Conservation (phyloP, 2,113 vertebrate species). For the Choloepus hoffmanni region DNA sequence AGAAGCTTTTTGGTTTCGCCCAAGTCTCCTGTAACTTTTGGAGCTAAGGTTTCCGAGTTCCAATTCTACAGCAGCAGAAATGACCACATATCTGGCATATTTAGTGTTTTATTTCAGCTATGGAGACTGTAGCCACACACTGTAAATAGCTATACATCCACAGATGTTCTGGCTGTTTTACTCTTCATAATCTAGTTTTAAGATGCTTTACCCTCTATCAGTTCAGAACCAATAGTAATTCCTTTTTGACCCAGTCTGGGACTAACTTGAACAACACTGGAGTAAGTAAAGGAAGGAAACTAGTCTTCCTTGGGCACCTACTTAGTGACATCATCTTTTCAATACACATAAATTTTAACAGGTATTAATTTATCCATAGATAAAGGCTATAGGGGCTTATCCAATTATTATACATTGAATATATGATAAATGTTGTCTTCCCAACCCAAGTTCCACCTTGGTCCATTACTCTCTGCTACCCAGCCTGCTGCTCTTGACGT, state of each 20-base stretch:
- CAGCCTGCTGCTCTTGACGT: background rate
- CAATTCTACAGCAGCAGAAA: background rate
- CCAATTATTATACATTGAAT: background rate
- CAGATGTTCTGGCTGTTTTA: background rate
- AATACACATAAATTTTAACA: background rate
- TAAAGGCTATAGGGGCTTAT: background rate
- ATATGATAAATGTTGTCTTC: background rate
- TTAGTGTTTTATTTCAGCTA: background rate
- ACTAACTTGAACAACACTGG: background rate
- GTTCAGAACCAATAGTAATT: background rate
- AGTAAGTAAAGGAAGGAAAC: background rate
- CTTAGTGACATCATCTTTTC: background rate
- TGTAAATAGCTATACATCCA: background rate
- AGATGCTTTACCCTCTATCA: background rate
- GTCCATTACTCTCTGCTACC: background rate
- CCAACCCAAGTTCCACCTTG: background rate
- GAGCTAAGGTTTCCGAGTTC: background rate
- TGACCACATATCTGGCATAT: background rate
- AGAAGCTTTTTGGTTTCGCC: background rate
- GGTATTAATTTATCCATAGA: background rate
- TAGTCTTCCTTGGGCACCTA: background rate
- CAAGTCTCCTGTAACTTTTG: background rate
- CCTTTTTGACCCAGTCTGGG: background rate
- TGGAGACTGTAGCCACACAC: background rate
- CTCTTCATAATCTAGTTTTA: conserved; percentile 27